These are phyloP conservation scores for Dendropsophus ebraccatus DNA, from an alignment of 2,113 vertebrate genomes.

Conservation along the genomic window DNA sequence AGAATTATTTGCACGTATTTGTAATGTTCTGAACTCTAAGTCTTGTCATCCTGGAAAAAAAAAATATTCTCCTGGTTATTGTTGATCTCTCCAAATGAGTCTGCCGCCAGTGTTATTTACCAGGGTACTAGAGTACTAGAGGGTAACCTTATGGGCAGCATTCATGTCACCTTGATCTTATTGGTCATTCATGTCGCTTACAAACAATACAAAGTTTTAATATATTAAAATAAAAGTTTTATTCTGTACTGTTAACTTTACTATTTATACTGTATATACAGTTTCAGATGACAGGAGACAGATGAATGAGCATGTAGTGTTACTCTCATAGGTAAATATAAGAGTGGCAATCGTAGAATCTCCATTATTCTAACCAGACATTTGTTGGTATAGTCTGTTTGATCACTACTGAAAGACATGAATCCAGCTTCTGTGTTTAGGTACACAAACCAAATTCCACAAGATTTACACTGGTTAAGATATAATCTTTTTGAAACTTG, in stretches of 20 bases:
- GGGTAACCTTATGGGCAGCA: background rate
- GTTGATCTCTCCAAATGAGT: too few species aligned
- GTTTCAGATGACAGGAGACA: too few species aligned
- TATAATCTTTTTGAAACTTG: background rate
- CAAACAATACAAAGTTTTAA: background rate
- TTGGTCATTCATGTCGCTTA: background rate
- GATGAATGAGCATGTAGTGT: too few species aligned
- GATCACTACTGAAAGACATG: background rate
- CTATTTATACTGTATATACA: too few species aligned
- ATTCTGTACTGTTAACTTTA: too few species aligned
- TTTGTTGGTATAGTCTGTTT: background rate
- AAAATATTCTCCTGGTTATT: too few species aligned
- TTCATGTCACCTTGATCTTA: background rate
- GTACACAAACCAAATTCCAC: background rate
- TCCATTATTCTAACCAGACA: background rate
- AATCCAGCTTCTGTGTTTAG: background rate
- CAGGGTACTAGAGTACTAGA: background rate
- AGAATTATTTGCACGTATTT: too few species aligned
- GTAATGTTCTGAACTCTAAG: too few species aligned
- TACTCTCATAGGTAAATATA: background rate
- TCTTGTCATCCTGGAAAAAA: too few species aligned
- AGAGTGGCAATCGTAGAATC: background rate
- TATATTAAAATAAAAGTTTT: background rate
- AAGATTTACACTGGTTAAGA: background rate
- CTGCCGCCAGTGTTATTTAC: background rate